Evolutionary conservation across 2,888 invertebrate species (phyloP), one percentile per base, ranked within the genome.

Genomic region (Margaritifera margaritifera): DNA sequence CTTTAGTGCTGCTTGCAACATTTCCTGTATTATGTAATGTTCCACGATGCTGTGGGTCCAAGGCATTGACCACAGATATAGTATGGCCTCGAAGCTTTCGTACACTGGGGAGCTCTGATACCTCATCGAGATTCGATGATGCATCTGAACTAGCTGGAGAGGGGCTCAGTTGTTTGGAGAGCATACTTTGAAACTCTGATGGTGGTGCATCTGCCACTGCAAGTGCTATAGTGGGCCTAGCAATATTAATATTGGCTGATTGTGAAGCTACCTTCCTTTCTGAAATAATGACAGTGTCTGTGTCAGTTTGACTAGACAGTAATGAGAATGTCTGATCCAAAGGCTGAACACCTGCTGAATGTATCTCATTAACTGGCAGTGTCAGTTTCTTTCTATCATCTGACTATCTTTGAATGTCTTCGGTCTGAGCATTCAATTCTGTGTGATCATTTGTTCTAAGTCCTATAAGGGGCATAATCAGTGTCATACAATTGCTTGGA

Each of bases 31-130:
- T 25, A 53, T 57, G 20, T 75, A 72, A 5, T 60, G 53, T 19
- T 76, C 68, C 11, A 78, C 74, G 18, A 73, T 73, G 15, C 15
- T 42, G 42, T 42, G 42, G 11, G 15, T 42, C 42, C 11, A 42
- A 42, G 42, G 42, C 42, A 15, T 15, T 42, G 66, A 81, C 75
- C 25, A 81, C 82, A 18, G 84, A 75, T 27, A 87, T 82, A 0
- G 87, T 86, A 66, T 85, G 83, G 18, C 87, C 85, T 20, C 86
- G 76, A 20, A 72, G 69, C 58, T 82, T 80, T 50, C 71, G 71
- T 8, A 81, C 31, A 31, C 67, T 64, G 2, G 80, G 77, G 27
- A 84, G 63, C 8, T 84, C 84, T 11, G 80, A 70, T 6, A 83
- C 75, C 53, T 84, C 85, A 66, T 84, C 84, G 57, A 76, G 80